Percentiles rank a stretch among this genome's conserved stretches.
Evolutionary conservation across 1,140 invertebrate genomes (phyloP).

Genomic region (Lerema accius): DNA sequence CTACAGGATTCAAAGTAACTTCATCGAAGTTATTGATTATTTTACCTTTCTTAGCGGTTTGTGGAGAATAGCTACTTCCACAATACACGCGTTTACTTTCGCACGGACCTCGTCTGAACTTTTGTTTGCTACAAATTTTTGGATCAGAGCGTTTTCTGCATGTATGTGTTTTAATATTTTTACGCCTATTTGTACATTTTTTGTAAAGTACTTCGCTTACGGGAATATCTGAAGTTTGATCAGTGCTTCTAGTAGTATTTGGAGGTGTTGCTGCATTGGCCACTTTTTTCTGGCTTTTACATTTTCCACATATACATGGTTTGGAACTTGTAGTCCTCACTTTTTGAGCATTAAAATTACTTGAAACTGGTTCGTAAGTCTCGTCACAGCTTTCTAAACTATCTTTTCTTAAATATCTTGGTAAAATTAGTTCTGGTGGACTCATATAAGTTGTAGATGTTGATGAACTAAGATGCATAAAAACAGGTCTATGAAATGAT

Average conservation of each 20-base stretch:
- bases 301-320: constrained; percentile 35
- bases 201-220: constrained; percentile 22
- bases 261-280: constrained; percentile 42
- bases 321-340: constrained; percentile 18
- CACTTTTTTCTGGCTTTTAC: constrained; percentile 9
- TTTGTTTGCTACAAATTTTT: constrained; percentile 39
- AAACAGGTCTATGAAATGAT: constrained; percentile 55
- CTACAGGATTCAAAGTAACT: constrained; percentile 54
- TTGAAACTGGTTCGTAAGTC: constrained; percentile 37
- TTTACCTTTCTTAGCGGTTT: constrained; percentile 9
- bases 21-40: constrained; percentile 6
- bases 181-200: constrained; percentile 13
- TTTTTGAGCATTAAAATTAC: constrained; percentile 40
- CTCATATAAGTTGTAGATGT: constrained; percentile 80
- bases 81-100: constrained; percentile 8
- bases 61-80: constrained; percentile 13
- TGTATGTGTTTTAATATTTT: constrained; percentile 34
- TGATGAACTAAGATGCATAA: constrained; percentile 75
- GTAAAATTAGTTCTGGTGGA: constrained; percentile 73
- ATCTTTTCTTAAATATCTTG: constrained; percentile 55
- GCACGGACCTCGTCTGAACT: constrained; percentile 11
- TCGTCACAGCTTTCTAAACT: constrained; percentile 34
- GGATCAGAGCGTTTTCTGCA: constrained; percentile 35
- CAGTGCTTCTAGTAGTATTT: constrained; percentile 45
- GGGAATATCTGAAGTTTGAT: constrained; percentile 32